A percentile compares a stretch with the other conserved stretches of the same genome.
These are phyloP conservation scores for Paraescarpia echinospica DNA, from an alignment of 1,140 invertebrate genomes.

Conservation along the genomic window DNA sequence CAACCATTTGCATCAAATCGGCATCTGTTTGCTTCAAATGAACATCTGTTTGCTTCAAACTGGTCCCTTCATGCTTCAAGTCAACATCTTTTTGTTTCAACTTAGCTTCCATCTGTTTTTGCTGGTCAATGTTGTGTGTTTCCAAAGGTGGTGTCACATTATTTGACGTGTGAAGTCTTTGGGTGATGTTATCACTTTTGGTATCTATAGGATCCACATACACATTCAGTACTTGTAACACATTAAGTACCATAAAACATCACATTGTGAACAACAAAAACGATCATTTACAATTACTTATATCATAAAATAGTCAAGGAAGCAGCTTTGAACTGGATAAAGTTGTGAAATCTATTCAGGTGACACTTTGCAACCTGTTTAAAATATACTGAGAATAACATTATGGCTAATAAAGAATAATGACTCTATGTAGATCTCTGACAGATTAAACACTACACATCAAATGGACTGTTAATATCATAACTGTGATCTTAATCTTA, in stretches of 20 bases:
- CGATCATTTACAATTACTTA: too few relatives aligned
- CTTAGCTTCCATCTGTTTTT: not conserved
- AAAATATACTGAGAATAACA: too few relatives aligned
- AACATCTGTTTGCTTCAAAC: not conserved
- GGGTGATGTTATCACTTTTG: not conserved
- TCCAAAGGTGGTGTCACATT: not conserved
- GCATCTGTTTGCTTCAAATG: not conserved
- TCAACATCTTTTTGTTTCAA: not conserved
- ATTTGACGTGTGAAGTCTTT: not conserved
- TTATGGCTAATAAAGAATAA: too few relatives aligned
- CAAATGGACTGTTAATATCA: too few relatives aligned
- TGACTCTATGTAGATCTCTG: too few relatives aligned
- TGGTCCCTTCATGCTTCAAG: not conserved
- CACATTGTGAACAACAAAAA: not conserved
- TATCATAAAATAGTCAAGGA: too few relatives aligned
- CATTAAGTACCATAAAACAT: not conserved
- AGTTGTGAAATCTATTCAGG: too few relatives aligned
- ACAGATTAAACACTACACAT: too few relatives aligned
- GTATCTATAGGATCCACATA: not conserved
- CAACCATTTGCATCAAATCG: not conserved
- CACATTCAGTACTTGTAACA: not conserved
- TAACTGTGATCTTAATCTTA: too few relatives aligned
- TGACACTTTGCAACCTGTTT: too few relatives aligned
- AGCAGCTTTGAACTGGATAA: too few relatives aligned
- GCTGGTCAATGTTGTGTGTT: not conserved